A percentile compares a stretch with the other conserved stretches of the same genome.
phyloP scores from a whole-genome alignment of 2,113 vertebrate species.

The Furnarius figulus region DNA sequence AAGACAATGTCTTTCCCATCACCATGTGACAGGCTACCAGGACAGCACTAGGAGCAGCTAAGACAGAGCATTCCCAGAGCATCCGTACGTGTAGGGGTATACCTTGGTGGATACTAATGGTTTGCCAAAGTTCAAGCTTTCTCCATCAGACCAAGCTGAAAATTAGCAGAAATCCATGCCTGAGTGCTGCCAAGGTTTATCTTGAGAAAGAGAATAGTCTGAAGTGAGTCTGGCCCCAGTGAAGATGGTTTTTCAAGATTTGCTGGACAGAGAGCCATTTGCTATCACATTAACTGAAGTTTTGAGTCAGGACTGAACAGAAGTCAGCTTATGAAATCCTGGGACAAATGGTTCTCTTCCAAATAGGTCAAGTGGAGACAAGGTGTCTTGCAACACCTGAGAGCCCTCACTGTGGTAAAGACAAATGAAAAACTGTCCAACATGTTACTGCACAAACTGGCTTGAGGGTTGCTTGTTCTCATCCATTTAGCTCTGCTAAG shows the following conservation, averaged over 20 bases:
- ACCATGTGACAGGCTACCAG: not conserved
- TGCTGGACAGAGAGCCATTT: not conserved
- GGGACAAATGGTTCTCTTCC: not conserved
- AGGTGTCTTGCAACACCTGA: not conserved
- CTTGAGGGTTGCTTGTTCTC: not conserved
- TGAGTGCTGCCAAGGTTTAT: not conserved
- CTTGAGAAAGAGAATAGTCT: not conserved
- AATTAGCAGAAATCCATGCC: not conserved
- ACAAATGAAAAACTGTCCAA: not conserved
- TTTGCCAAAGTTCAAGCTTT: not conserved
- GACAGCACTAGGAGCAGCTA: not conserved
- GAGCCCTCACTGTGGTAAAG: not conserved
- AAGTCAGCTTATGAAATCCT: not conserved
- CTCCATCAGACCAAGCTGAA: not conserved
- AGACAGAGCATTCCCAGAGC: not conserved
- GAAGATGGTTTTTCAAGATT: not conserved
- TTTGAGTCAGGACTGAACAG: not conserved
- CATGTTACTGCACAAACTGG: not conserved
- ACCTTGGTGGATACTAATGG: accelerated
- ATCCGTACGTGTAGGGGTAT: not conserved
- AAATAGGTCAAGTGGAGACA: not conserved
- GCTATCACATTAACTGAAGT: not conserved
- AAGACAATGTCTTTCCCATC: not conserved
- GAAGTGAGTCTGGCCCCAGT: not conserved
- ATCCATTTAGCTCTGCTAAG: not conserved